phyloP scores from a whole-genome alignment of 1,140 invertebrate genomes.

The Macrobrachium rosenbergii region DNA sequence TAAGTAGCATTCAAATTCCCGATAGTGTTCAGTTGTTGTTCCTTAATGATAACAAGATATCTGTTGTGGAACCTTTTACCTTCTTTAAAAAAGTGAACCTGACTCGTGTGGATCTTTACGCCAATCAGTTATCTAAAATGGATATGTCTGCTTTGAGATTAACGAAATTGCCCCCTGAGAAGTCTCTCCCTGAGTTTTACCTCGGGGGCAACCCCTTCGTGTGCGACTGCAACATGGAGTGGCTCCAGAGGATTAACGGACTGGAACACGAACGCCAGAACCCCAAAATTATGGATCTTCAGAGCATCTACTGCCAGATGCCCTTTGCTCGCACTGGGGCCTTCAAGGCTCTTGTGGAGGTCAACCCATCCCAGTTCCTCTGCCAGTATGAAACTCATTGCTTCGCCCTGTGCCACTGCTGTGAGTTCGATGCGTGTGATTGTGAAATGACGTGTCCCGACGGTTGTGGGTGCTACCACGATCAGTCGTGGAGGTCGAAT shows the following conservation, averaged over 20 bases:
- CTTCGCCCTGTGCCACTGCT: slow-evolving; percentile 93
- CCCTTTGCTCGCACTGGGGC: slow-evolving; percentile 85
- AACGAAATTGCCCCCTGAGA: slow-evolving; percentile 78
- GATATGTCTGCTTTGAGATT: slow-evolving; percentile 84
- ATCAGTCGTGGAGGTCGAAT: slow-evolving; percentile 93
- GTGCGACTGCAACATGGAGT: slow-evolving; percentile 81
- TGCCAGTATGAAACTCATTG: slow-evolving; percentile 94
- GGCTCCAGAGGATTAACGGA: slow-evolving; percentile 85
- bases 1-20: slow-evolving; percentile 77
- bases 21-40: slow-evolving; percentile 84
- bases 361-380: slow-evolving; percentile 88
- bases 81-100: slow-evolving; percentile 87
- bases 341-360: slow-evolving; percentile 80
- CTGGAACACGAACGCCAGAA: slow-evolving; percentile 80
- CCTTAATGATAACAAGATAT: slow-evolving; percentile 86
- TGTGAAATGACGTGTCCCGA: slow-evolving; percentile 91
- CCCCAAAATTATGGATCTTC: slow-evolving; percentile 90
- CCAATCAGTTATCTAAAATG: slow-evolving; percentile 86
- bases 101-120: slow-evolving; percentile 85
- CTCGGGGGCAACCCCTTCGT: slow-evolving; percentile 89
- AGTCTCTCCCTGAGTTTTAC: slow-evolving; percentile 85
- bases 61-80: slow-evolving; percentile 78
- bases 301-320: slow-evolving; percentile 91
- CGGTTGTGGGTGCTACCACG: slow-evolving; percentile 94
- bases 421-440: slow-evolving; percentile 92